Conservation (phyloP, 2,113 vertebrate genomes). For the Engystomops pustulosus region DNA sequence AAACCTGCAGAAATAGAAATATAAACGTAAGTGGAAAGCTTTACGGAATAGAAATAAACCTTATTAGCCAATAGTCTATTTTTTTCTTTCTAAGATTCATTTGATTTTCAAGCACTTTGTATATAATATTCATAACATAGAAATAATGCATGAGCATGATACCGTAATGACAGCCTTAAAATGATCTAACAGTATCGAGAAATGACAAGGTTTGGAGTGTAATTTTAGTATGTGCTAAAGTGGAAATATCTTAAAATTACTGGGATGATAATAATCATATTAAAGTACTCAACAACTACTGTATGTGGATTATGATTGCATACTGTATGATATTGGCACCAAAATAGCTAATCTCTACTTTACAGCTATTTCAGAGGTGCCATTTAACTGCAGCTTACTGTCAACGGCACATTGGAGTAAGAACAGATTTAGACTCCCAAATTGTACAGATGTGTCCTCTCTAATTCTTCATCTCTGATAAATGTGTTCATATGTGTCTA, state of each 20-base stretch:
- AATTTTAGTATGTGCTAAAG: background rate
- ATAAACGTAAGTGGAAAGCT: background rate
- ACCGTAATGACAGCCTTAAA: background rate
- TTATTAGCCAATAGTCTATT: background rate
- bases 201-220: background rate
- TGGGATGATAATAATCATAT: background rate
- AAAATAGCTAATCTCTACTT: background rate
- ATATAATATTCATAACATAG: background rate
- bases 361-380: background rate
- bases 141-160: background rate
- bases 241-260: background rate
- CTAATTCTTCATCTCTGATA: no score
- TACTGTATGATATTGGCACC: background rate
- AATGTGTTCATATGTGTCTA: no score
- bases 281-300: background rate
- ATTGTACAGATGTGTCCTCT: no score
- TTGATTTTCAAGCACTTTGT: background rate
- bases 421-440: background rate
- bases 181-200: background rate
- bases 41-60: background rate
- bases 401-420: background rate
- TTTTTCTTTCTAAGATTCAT: background rate
- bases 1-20: constrained; percentile 79
- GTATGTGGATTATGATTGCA: background rate
- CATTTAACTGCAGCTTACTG: background rate